A percentile compares a stretch with the other conserved stretches of the same genome.
Evolutionary conservation across 2,888 invertebrate genomes (phyloP).

Genomic region (Dexiosoma caninum): DNA sequence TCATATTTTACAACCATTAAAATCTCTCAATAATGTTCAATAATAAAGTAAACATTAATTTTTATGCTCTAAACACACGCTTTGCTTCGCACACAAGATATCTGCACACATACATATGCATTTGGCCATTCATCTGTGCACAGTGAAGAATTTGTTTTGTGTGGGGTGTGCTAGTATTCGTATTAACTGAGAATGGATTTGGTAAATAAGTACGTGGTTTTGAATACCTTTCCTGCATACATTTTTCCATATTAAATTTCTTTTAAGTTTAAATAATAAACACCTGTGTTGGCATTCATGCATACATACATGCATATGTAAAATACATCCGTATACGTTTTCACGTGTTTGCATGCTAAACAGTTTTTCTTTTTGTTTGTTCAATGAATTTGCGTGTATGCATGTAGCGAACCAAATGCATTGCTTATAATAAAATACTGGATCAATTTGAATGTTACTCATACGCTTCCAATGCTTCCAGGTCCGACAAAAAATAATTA

Average conservation of each 20-base stretch:
- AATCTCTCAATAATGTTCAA: conserved; percentile 67
- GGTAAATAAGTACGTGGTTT: conserved; percentile 40
- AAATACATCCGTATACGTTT: background rate
- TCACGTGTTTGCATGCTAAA: background rate
- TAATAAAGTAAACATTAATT: conserved; percentile 68
- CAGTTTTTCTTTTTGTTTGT: background rate
- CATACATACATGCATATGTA: background rate
- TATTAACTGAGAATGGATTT: background rate
- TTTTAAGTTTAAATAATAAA: conserved; percentile 5
- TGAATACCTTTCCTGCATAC: conserved; percentile 32
- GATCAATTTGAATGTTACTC: conserved; percentile 9
- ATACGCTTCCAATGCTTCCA: conserved; percentile 5
- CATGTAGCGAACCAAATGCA: background rate
- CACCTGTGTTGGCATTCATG: conserved; percentile 31
- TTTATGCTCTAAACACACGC: conserved; percentile 60
- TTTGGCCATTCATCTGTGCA: background rate
- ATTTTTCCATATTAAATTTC: conserved; percentile 1
- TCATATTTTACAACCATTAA: conserved; percentile 61
- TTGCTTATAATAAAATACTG: conserved; percentile 35
- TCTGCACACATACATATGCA: background rate
- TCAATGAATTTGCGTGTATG: background rate
- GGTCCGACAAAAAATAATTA: conserved; percentile 9
- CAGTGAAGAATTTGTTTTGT: no score
- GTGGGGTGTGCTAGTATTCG: background rate
- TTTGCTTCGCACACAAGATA: background rate